Evolutionary conservation across 2,113 vertebrate species (phyloP).

Genomic region (Dipodomys spectabilis): DNA sequence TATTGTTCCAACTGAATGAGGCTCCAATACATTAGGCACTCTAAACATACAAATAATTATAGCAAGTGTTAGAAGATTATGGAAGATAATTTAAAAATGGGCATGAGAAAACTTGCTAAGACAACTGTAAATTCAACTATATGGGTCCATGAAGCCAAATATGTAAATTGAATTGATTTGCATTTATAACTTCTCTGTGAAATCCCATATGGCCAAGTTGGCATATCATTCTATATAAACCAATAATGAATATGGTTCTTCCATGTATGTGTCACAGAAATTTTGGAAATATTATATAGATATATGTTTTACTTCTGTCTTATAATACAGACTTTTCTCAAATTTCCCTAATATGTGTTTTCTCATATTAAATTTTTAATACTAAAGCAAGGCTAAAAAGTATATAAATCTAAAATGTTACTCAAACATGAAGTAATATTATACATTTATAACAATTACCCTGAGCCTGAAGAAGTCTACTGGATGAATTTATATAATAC

Average conservation of each 20-base stretch:
- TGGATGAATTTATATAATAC: background rate
- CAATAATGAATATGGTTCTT: conserved; percentile 19
- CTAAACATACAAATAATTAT: background rate
- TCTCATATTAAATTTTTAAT: background rate
- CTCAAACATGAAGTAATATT: background rate
- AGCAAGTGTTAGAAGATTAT: conserved; percentile 6
- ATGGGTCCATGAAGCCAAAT: background rate
- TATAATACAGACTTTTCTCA: background rate
- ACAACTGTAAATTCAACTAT: background rate
- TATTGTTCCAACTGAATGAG: background rate
- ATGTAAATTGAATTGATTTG: background rate
- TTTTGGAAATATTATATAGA: background rate
- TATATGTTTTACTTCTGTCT: background rate
- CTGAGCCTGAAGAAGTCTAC: background rate
- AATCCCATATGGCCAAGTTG: background rate
- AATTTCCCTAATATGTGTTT: background rate
- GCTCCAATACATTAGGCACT: background rate
- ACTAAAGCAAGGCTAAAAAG: background rate
- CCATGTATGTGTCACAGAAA: background rate
- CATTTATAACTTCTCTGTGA: background rate
- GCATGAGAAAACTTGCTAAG: background rate
- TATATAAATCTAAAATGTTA: background rate
- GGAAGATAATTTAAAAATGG: conserved; percentile 2
- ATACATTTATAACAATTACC: background rate
- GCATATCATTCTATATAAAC: background rate